Evolutionary conservation across 2,797 vertebrate species (phyloP).

Genomic region (Sebastes diaconus): DNA sequence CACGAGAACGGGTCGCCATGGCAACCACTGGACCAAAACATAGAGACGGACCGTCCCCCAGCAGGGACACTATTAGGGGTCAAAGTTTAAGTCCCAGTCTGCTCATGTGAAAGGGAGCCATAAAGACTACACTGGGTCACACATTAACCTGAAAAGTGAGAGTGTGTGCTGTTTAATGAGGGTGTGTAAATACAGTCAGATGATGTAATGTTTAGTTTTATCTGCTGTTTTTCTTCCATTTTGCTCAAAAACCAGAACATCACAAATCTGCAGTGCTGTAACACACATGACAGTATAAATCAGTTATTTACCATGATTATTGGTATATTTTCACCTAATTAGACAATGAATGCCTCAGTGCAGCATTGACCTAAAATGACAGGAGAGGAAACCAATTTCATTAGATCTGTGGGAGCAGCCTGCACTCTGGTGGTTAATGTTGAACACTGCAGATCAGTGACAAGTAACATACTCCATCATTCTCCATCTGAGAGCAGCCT

Average conservation of each 20-base stretch:
- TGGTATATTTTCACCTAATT: background rate
- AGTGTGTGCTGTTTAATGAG: background rate
- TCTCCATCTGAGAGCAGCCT: background rate
- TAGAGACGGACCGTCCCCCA: background rate
- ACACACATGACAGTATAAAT: background rate
- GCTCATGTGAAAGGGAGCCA: background rate
- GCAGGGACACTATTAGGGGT: conserved; percentile 36
- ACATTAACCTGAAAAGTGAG: conserved; percentile 35
- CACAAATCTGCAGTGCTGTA: background rate
- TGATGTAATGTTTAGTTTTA: background rate
- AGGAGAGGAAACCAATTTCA: background rate
- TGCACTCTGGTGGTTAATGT: conserved; percentile 66
- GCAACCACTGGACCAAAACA: conserved; percentile 45
- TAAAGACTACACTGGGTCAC: conserved; percentile 19
- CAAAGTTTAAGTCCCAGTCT: conserved; percentile 66
- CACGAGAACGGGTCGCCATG: conserved; percentile 36
- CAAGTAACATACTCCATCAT: background rate
- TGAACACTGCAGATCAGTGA: conserved; percentile 35
- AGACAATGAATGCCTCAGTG: background rate
- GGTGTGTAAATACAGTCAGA: background rate
- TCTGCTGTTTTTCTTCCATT: background rate
- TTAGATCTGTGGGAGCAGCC: conserved; percentile 18
- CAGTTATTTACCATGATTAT: background rate
- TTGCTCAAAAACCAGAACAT: background rate
- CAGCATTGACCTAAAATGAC: background rate